Evolutionary conservation across 2,888 invertebrate genomes (phyloP), one percentile per base, ranked within the genome.

Genomic region (Tiliacea citrago): DNA sequence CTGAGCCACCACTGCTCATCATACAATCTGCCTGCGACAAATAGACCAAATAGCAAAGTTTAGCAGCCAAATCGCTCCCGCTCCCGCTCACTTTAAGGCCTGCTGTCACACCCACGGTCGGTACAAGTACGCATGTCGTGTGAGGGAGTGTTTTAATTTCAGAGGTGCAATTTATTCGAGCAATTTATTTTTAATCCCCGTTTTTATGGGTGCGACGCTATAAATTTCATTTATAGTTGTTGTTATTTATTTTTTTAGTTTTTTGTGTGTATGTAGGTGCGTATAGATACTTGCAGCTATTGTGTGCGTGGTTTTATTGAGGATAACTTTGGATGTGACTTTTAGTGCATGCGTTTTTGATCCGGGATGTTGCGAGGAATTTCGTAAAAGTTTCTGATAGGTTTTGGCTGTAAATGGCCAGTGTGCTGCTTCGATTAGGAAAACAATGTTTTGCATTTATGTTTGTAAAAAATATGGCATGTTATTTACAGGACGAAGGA

Each of bases 181-280:
- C 96, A 95, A 96, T 96, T 96, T 96, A 96, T 96, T 96, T 96
- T 96, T 96, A 96, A 96, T 96, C 95, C 96, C 93, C 95, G 95
- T 96, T 96, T 96, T 96, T 96, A 96, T 95, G 94, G 94, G 92
- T 91, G 92, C 94, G 93, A 91, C 93, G 95, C 94, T 92, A 95
- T 96, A 96, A 96, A 95, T 95, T 95, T 93, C 90, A 93, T 94
- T 93, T 94, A 93, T 94, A 95, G 94, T 93, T 93, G 93, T 93
- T 93, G 91, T 92, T 94, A 91, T 92, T 92, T 92, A 35, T 88
- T 90, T 92, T 91, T 92, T 92, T 90, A 88, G 90, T 91, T 91
- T 90, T 90, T 71, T 66, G 69, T 65, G 47, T 88, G 63, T 71
- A 13, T 57, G 16, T 75, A 57, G 67, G n/a, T 75, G 29, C 58